phyloP scores from a whole-genome alignment of 2,797 vertebrate genomes.

The Pangasius macronema region DNA sequence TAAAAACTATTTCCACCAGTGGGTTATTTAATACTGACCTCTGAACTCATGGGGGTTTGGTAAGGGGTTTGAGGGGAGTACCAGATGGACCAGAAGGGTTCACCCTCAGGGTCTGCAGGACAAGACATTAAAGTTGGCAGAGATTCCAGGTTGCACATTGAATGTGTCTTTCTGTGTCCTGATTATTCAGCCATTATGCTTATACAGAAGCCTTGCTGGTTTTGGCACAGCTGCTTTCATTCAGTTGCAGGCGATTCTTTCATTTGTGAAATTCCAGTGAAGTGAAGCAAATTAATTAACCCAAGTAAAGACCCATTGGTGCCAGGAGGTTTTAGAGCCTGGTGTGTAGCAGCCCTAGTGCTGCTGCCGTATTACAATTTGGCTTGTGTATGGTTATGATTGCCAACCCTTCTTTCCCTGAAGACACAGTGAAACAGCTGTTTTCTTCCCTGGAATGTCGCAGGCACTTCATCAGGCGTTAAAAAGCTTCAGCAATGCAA shows the following conservation, averaged over 20 bases:
- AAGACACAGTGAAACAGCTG: slow-evolving; percentile 64
- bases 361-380: background rate
- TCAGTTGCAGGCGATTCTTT: background rate
- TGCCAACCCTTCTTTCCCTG: background rate
- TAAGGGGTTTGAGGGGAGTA: background rate
- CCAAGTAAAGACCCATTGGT: slow-evolving; percentile 10
- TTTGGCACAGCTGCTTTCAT: background rate
- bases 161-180: background rate
- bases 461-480: slow-evolving; percentile 45
- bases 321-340: background rate
- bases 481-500: slow-evolving; percentile 34
- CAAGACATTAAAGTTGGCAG: background rate
- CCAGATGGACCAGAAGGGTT: background rate
- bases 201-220: background rate
- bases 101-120: background rate
- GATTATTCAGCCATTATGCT: background rate
- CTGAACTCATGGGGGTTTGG: background rate
- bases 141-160: background rate
- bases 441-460: slow-evolving; percentile 57
- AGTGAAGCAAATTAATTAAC: slow-evolving; percentile 16
- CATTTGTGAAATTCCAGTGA: slow-evolving; percentile 6
- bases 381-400: background rate
- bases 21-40: background rate
- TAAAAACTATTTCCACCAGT: background rate
- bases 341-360: background rate